These are phyloP conservation scores for Fragum whitleyi DNA, from an alignment of 2,888 invertebrate species.

Conservation along the genomic window DNA sequence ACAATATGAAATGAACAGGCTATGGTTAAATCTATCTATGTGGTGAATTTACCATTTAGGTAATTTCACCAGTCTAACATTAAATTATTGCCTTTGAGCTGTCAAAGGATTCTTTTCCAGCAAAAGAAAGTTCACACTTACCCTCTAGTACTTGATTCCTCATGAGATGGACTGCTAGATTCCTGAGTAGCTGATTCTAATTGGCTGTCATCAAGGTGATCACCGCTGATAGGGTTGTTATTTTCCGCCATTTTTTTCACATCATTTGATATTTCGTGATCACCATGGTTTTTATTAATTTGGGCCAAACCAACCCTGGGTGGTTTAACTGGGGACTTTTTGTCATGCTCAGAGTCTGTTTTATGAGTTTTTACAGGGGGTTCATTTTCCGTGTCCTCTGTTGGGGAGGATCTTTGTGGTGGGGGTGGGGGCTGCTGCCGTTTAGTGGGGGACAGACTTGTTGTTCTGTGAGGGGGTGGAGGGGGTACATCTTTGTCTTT, in stretches of 20 bases:
- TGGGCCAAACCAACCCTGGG: conserved; percentile 8
- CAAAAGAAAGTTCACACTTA: background rate
- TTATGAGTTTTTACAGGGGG: conserved; percentile 48
- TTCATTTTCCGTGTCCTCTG: conserved; percentile 23
- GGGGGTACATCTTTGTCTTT: conserved; percentile 61
- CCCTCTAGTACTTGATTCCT: background rate
- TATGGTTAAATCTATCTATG: too few relatives aligned
- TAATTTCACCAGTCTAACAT: too few relatives aligned
- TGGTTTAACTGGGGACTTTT: conserved; percentile 18
- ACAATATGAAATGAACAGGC: too few relatives aligned
- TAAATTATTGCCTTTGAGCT: too few relatives aligned
- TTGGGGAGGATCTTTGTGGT: conserved; percentile 35
- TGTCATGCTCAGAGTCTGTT: conserved; percentile 28
- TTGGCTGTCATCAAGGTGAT: background rate
- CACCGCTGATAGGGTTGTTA: conserved; percentile 9
- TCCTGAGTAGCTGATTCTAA: conserved; percentile 2
- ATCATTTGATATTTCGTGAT: background rate
- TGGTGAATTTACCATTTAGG: too few relatives aligned
- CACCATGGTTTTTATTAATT: background rate
- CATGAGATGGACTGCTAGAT: conserved; percentile 3
- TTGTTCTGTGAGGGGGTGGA: conserved; percentile 64
- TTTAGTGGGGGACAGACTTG: conserved; percentile 59
- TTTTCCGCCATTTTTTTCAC: conserved; percentile 4
- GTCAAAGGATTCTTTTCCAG: too few relatives aligned
- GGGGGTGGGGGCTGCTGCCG: conserved; percentile 54